Percentiles rank a stretch among this genome's conserved stretches.
phyloP scores from a whole-genome alignment of 1,140 invertebrate genomes.

The Brachionus rubens region DNA sequence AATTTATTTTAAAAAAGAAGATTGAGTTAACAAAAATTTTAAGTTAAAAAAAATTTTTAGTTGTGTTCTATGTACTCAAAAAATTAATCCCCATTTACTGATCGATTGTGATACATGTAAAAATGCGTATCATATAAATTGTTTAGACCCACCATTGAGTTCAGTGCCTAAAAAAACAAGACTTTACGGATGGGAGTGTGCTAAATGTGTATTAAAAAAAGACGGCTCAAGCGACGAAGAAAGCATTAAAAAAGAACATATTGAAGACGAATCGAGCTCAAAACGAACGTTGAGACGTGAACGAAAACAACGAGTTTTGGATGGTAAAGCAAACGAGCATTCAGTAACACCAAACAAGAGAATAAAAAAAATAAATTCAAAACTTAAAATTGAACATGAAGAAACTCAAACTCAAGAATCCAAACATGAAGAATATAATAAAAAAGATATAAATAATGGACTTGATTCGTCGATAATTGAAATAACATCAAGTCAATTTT shows the following conservation, averaged over 20 bases:
- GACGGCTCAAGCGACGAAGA: neutral
- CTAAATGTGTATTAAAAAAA: slow-evolving; percentile 21
- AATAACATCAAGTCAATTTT: no score
- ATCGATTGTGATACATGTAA: slow-evolving; percentile 90
- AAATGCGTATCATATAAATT: slow-evolving; percentile 85
- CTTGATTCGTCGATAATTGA: no score
- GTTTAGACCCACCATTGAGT: slow-evolving; percentile 82
- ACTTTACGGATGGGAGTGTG: slow-evolving; percentile 46
- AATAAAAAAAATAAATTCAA: neutral
- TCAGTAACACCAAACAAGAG: neutral
- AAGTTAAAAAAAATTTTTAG: neutral
- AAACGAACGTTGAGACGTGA: neutral
- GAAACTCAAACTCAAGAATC: neutral
- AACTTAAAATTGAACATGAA: neutral
- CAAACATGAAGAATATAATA: neutral
- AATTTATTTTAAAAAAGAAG: no score
- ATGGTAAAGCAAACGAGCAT: neutral
- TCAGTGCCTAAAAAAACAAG: slow-evolving; percentile 72
- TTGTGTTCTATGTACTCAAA: slow-evolving; percentile 69
- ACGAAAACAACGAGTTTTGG: slow-evolving; percentile 3
- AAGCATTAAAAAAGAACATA: neutral
- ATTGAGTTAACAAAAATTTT: no score
- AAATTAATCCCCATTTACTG: slow-evolving; percentile 67
- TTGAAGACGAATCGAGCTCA: neutral
- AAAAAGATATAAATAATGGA: no score